These are phyloP conservation scores for Chaetodon trifascialis DNA, from an alignment of 2,113 vertebrate species.

Conservation along the genomic window DNA sequence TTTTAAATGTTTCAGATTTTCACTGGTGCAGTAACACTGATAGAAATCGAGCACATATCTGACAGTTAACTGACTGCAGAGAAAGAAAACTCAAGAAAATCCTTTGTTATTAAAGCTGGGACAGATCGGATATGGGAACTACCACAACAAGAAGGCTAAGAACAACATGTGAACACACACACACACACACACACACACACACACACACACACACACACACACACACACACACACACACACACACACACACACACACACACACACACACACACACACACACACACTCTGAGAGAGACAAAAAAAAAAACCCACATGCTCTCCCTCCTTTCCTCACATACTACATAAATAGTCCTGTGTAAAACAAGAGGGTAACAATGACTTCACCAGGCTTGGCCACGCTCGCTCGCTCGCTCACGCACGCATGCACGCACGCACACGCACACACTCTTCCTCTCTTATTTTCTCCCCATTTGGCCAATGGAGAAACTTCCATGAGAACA, in stretches of 20 bases:
- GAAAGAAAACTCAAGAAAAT: constrained; percentile 48
- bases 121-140: constrained; percentile 59
- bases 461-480: constrained; percentile 72
- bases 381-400: constrained; percentile 59
- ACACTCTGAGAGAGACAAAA: neutral
- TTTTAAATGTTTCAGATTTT: constrained; percentile 24
- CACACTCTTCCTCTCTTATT: constrained; percentile 46
- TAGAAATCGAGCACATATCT: constrained; percentile 33
- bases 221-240: constrained; percentile 13
- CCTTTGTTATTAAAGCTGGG: constrained; percentile 66
- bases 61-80: constrained; percentile 46
- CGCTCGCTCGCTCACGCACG: neutral
- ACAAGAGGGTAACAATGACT: constrained; percentile 75
- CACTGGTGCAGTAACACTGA: constrained; percentile 36
- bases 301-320: constrained; percentile 29
- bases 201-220: neutral
- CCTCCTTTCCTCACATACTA: constrained; percentile 37
- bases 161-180: constrained; percentile 48
- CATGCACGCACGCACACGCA: neutral
- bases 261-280: neutral
- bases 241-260: neutral
- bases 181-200: neutral
- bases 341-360: constrained; percentile 72
- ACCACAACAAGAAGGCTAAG: constrained; percentile 62
- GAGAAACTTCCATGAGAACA: constrained; percentile 79